phyloP scores from a whole-genome alignment of 2,797 vertebrate species.

The Hippocampus kuda region DNA sequence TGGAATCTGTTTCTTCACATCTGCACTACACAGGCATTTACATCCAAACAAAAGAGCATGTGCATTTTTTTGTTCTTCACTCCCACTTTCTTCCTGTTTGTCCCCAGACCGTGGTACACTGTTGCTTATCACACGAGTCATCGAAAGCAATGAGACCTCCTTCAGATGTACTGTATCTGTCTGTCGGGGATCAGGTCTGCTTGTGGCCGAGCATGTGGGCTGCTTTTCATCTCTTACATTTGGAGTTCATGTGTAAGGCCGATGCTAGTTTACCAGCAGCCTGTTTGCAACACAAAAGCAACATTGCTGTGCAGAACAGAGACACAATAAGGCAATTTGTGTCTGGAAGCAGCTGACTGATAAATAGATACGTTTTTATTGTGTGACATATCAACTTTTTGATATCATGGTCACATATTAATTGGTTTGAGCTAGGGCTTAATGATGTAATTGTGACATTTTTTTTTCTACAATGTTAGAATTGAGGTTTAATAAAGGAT shows the following conservation, averaged over 20 bases:
- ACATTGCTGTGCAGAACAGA: background rate
- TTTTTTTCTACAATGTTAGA: too few species aligned
- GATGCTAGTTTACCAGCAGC: conserved; percentile 35
- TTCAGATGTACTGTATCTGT: conserved; percentile 36
- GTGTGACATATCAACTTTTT: too few species aligned
- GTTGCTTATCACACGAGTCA: conserved; percentile 43
- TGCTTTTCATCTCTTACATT: conserved; percentile 47
- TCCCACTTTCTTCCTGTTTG: conserved; percentile 55
- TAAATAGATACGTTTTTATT: background rate
- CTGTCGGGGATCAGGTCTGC: conserved; percentile 18
- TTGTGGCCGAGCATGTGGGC: conserved; percentile 12
- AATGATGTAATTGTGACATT: too few species aligned
- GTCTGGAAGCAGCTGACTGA: background rate
- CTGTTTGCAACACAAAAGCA: conserved; percentile 3
- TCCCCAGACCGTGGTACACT: conserved; percentile 46
- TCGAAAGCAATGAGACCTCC: conserved; percentile 40
- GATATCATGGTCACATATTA: too few species aligned
- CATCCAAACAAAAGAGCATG: conserved; percentile 68
- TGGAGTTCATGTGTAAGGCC: conserved; percentile 24
- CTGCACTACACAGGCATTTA: conserved; percentile 62
- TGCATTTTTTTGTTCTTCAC: conserved; percentile 35
- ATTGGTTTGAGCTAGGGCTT: too few species aligned
- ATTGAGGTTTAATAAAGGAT: too few species aligned
- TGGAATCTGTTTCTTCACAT: conserved; percentile 59
- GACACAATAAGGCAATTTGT: background rate